phyloP scores from a whole-genome alignment of 2,113 vertebrate genomes.

The Perognathus longimembris region DNA sequence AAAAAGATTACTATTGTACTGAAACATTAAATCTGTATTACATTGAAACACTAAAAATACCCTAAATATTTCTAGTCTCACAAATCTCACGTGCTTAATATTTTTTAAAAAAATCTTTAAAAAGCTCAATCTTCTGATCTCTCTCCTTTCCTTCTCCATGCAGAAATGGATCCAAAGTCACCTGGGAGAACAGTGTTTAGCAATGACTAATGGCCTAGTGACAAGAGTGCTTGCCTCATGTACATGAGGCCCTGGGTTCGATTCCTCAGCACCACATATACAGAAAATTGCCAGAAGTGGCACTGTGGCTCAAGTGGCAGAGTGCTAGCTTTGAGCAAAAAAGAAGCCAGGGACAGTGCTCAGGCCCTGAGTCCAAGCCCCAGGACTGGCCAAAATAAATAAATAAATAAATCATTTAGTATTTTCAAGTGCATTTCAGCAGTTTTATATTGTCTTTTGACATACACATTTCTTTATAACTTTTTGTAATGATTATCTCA shows the following conservation, averaged over 20 bases:
- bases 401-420: conserved; percentile 34
- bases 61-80: neutral
- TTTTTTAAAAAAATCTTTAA: neutral
- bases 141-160: neutral
- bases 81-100: conserved; percentile 17
- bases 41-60: neutral
- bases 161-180: neutral
- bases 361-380: too few relatives aligned
- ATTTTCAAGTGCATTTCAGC: conserved; percentile 50
- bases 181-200: neutral
- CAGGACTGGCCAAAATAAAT: too few relatives aligned
- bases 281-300: too few relatives aligned
- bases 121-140: neutral
- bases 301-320: too few relatives aligned
- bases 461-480: conserved; percentile 59
- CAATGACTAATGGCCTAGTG: too few relatives aligned
- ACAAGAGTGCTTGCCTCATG: too few relatives aligned
- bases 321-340: too few relatives aligned
- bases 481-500: conserved; percentile 75
- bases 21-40: neutral
- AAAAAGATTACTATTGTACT: neutral
- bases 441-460: conserved; percentile 73
- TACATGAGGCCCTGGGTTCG: too few relatives aligned
- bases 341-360: too few relatives aligned
- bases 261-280: too few relatives aligned